Conservation (phyloP, 23 tunicate genomes). For the Ciona savignyi region DNA sequence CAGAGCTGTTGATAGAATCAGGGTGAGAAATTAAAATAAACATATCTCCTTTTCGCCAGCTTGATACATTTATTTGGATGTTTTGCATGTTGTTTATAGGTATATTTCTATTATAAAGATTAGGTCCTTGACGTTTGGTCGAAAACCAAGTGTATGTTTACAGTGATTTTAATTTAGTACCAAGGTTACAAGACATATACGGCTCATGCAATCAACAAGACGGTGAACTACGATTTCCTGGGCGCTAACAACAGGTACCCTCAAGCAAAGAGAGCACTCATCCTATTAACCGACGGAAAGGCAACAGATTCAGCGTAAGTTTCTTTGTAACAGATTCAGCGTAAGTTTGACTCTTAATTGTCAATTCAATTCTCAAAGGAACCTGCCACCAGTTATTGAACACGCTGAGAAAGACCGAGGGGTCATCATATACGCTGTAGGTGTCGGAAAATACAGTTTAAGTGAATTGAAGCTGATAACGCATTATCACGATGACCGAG, state of each 20-base stretch:
- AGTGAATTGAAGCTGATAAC: conserved; percentile 30
- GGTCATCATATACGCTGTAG: conserved; percentile 46
- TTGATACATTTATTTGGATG: no score
- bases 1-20: conserved; percentile 49
- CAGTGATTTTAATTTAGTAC: no score
- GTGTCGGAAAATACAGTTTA: conserved; percentile 43
- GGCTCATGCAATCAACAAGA: conserved; percentile 70
- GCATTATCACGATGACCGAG: conserved; percentile 19
- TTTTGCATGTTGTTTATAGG: no score
- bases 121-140: no score
- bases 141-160: no score
- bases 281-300: conserved; percentile 65
- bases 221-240: conserved; percentile 35
- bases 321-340: no score
- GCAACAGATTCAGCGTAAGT: conserved; percentile 53
- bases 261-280: conserved; percentile 43
- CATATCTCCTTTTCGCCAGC: no score
- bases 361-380: conserved; percentile 32
- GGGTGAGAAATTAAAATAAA: no score
- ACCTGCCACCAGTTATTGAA: conserved; percentile 26
- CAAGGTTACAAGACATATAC: conserved; percentile 63
- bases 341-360: no score
- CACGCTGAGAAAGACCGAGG: conserved; percentile 34
- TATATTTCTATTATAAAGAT: no score
- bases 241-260: conserved; percentile 44